These are phyloP conservation scores for Chromoteleia sp. DNA, from an alignment of 2,888 invertebrate genomes.

Conservation along the genomic window DNA sequence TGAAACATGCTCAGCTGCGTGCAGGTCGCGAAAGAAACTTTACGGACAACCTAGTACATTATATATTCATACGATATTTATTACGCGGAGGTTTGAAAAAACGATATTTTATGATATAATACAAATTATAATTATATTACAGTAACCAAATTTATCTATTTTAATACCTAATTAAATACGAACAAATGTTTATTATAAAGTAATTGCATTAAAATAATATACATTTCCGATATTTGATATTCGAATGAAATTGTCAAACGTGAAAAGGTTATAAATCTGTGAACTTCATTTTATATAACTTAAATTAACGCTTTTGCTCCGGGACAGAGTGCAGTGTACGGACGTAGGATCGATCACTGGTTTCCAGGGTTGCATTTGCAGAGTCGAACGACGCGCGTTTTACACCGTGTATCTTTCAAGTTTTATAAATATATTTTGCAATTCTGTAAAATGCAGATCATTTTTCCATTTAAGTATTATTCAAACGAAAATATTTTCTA, in stretches of 20 bases:
- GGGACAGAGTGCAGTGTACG: constrained; percentile 50
- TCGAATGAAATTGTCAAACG: not conserved
- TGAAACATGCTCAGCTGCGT: too few relatives aligned
- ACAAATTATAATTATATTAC: too few relatives aligned
- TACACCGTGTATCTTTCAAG: constrained; percentile 17
- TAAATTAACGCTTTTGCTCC: constrained; percentile 53
- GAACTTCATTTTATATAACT: constrained; percentile 28
- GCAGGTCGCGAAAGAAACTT: too few relatives aligned
- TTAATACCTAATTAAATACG: too few relatives aligned
- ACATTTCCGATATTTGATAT: too few relatives aligned
- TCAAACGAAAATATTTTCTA: not conserved
- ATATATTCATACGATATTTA: too few relatives aligned
- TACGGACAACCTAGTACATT: too few relatives aligned
- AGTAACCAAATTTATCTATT: too few relatives aligned
- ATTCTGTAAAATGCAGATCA: constrained; percentile 30
- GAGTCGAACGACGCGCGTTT: constrained; percentile 30
- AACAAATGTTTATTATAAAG: too few relatives aligned
- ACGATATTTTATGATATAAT: too few relatives aligned
- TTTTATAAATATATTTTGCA: constrained; percentile 22
- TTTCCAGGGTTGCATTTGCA: constrained; percentile 51
- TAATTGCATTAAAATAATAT: too few relatives aligned
- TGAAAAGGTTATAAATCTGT: constrained; percentile 18
- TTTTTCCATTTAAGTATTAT: not conserved
- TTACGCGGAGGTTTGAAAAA: too few relatives aligned
- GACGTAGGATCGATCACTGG: constrained; percentile 61